Conservation (phyloP, 2,113 vertebrate species). For the Barbus barbus region DNA sequence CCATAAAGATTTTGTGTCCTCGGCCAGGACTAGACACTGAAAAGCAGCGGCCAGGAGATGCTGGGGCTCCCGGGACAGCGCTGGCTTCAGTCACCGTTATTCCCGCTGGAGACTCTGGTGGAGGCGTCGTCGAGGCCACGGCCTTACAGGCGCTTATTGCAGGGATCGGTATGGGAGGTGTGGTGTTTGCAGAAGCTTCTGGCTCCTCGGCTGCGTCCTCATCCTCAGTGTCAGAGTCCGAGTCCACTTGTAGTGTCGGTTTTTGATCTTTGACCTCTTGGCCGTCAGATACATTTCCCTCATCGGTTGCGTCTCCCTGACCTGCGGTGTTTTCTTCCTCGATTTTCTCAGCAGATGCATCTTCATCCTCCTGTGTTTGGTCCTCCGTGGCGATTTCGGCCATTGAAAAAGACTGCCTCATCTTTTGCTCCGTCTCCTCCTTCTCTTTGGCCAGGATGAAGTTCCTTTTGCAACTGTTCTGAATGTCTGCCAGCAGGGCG, state of each 20-base stretch:
- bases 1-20: constrained; percentile 92
- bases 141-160: constrained; percentile 49
- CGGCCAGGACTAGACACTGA: constrained; percentile 90
- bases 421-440: constrained; percentile 86
- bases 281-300: neutral
- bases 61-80: constrained; percentile 54
- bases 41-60: constrained; percentile 77
- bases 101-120: constrained; percentile 43
- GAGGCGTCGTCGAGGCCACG: constrained; percentile 32
- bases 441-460: constrained; percentile 86
- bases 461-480: constrained; percentile 92
- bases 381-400: constrained; percentile 81
- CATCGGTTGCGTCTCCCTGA: constrained; percentile 3
- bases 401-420: constrained; percentile 87
- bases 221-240: constrained; percentile 81
- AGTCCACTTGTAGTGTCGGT: constrained; percentile 46
- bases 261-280: constrained; percentile 29
- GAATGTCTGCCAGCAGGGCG: constrained; percentile 87
- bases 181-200: neutral
- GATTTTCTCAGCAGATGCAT: neutral
- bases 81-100: constrained; percentile 69
- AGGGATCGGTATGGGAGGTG: constrained; percentile 51
- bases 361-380: constrained; percentile 55
- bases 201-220: constrained; percentile 67
- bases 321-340: neutral